Evolutionary conservation across 2,113 vertebrate genomes (phyloP), one percentile per base, ranked within the genome.

Genomic region (Edolisoma coerulescens): DNA sequence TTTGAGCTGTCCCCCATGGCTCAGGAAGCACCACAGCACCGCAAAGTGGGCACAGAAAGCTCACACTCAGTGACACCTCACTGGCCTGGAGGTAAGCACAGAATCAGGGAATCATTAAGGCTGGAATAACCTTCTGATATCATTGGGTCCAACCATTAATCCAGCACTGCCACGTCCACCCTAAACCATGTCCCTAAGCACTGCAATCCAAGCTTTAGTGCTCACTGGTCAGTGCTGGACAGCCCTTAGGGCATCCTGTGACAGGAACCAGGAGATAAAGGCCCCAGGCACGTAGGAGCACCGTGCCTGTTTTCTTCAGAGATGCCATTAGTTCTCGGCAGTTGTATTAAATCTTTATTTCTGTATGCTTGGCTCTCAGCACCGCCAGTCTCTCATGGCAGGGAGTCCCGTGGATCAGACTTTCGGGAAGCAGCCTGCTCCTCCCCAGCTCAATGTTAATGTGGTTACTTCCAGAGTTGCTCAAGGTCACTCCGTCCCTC

Each of bases 391-490:
- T 81, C 89, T 75, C 67, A 9, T 37, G 41, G 56, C 56, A 44
- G 61, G 65, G 65, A 91, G 44, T 91, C 41, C 80, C 37, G 18
- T 0, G 44, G 89, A 89, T 89, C 18, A 68, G 73, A 24, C 49
- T 87, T 84, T 82, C 16, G 2, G 88, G 89, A 95, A 89, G 1
- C 50, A 86, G 83, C 30, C 83, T 65, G 42, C 79, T 68, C 42
- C 85, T 87, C 64, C 69, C 27, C 53, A 52, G 87, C 84, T 95
- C 92, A 4, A 26, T 91, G 65, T 11, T 91, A 87, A 93, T 75
- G 87, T 68, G 60, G 81, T 89, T 84, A 86, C 76, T 57, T 35
- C 73, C 85, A 49, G 88, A 95, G 85, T 5, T 73, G 70, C 41
- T 88, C 78, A 54, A 81, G 85, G 63, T 88, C 79, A 5, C 35